Base-by-base conservation (phyloP, 2,888 invertebrate species). In the Epicampocera succincta region DNA sequence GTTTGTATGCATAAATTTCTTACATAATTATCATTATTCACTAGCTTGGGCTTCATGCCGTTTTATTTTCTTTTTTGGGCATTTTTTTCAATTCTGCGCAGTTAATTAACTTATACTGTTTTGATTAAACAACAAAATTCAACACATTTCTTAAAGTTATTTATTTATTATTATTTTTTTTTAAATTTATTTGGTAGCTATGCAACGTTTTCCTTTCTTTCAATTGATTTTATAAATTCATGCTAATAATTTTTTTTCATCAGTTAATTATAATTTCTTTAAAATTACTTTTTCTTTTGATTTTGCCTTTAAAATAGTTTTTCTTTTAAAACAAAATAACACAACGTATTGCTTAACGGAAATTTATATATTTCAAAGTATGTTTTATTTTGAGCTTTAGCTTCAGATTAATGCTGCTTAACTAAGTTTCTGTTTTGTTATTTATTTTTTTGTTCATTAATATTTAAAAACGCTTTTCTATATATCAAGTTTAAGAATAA, bases 271-370 rank as follows among this genome's bases (percentile, higher is more conserved):
- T 48, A 33, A 38, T 60, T 73, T 33, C 69, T 3, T 60, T 58
- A 17, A 72, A 68, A 25, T 63, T 52, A 40, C 46, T 60, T 58
- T 46, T 38, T 29, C 46, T 9, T 40, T 50, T 4, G 3, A 8
- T 40, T 69, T 71, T 52, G n/a, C n/a, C 9, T 48, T 75, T 69
- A 58, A 63, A 63, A 68, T 68, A 17, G 21, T 48, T 3, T 29
- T 33, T 21, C 48, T n/a, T 78, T 81, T 73, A 63, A 75, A 75
- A 75, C 68, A 79, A 83, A 83, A 72, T 83, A 83, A 83, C 79
- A 79, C 83, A 79, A 83, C 79, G 60, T 79, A 83, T 83, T 83
- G 83, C 83, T 83, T 79, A 83, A 79, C 72, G 75, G 61, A 83
- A 78, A 75, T 74, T 69, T 69, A 56, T 46, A 44, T 78, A 44